Conservation (phyloP, 92 coral and sea anemone genomes). For the Porites lobata region DNA sequence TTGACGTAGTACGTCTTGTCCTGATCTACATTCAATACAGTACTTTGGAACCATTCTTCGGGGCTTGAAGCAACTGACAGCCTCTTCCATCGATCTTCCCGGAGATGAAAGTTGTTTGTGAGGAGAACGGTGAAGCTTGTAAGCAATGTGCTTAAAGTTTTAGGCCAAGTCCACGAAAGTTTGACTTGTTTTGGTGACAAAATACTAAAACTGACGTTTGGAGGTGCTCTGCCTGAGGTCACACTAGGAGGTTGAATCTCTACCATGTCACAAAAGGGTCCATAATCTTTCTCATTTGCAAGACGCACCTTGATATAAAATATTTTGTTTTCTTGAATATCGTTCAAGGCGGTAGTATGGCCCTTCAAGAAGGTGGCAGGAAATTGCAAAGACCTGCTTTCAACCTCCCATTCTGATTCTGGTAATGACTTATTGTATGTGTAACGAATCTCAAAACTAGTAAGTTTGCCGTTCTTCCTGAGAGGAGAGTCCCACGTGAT, state of each 20-base stretch:
- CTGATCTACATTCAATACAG: slow-evolving; percentile 24
- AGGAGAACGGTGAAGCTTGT: slow-evolving; percentile 58
- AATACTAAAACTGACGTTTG: slow-evolving; percentile 33
- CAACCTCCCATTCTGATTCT: slow-evolving; percentile 51
- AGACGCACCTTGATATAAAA: slow-evolving; percentile 80
- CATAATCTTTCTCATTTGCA: slow-evolving; percentile 73
- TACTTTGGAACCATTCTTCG: not conserved
- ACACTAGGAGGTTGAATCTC: slow-evolving; percentile 34
- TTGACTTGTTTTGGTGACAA: slow-evolving; percentile 31
- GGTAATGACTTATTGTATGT: slow-evolving; percentile 58
- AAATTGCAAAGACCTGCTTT: slow-evolving; percentile 9
- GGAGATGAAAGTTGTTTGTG: slow-evolving; percentile 39
- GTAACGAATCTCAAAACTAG: slow-evolving; percentile 72
- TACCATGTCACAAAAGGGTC: slow-evolving; percentile 67
- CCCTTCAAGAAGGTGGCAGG: slow-evolving; percentile 31
- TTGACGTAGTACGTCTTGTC: slow-evolving; percentile 59
- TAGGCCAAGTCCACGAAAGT: slow-evolving; percentile 69
- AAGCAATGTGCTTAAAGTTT: slow-evolving; percentile 41
- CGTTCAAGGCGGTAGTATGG: slow-evolving; percentile 17
- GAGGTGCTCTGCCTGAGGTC: slow-evolving; percentile 30
- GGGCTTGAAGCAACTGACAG: slow-evolving; percentile 29
- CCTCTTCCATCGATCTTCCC: slow-evolving; percentile 63
- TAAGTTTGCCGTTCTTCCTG: slow-evolving; percentile 79
- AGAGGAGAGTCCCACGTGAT: slow-evolving; percentile 82
- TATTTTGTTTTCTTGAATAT: slow-evolving; percentile 57